phyloP scores from a whole-genome alignment of 2,888 invertebrate species.

The Drosophila helvetica region DNA sequence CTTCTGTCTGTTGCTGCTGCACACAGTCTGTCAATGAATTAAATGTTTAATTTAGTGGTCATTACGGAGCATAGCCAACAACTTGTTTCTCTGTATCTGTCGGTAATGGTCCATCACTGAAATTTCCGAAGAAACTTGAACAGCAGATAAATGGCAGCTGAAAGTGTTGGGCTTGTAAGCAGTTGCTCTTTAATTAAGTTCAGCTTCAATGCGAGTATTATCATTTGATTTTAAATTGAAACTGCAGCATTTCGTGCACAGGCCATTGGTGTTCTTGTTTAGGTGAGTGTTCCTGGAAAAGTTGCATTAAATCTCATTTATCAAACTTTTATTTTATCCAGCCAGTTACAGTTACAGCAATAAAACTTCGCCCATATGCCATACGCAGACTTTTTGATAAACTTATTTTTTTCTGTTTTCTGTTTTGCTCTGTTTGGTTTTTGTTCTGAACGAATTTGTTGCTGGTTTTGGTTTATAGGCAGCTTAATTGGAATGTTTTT shows the following conservation, averaged over 20 bases:
- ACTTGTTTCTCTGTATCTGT: constrained; percentile 43
- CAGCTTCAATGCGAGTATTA: not conserved
- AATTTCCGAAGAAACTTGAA: constrained; percentile 18
- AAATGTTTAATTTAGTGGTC: constrained; percentile 76
- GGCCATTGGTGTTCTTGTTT: not conserved
- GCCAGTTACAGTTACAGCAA: constrained; percentile 41
- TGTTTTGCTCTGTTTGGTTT: constrained; percentile 4
- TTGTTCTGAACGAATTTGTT: constrained; percentile 15
- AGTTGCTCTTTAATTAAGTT: constrained; percentile 13
- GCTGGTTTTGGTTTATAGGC: constrained; percentile 50
- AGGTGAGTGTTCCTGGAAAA: not conserved
- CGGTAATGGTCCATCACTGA: constrained; percentile 28
- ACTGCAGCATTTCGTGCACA: too few species aligned
- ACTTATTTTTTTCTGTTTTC: constrained; percentile 41
- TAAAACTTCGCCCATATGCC: constrained; percentile 64
- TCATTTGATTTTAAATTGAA: not conserved
- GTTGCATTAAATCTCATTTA: constrained; percentile 49
- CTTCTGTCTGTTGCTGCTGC: constrained; percentile 48
- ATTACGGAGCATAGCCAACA: constrained; percentile 47
- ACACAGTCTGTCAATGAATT: constrained; percentile 75
- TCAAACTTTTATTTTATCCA: constrained; percentile 67
- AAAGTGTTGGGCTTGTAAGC: constrained; percentile 3
- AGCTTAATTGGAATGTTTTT: constrained; percentile 74
- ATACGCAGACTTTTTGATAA: constrained; percentile 76
- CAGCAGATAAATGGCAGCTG: not conserved